Base-by-base conservation (phyloP, 2,888 invertebrate species). In the Eupithecia pulchellata region DNA sequence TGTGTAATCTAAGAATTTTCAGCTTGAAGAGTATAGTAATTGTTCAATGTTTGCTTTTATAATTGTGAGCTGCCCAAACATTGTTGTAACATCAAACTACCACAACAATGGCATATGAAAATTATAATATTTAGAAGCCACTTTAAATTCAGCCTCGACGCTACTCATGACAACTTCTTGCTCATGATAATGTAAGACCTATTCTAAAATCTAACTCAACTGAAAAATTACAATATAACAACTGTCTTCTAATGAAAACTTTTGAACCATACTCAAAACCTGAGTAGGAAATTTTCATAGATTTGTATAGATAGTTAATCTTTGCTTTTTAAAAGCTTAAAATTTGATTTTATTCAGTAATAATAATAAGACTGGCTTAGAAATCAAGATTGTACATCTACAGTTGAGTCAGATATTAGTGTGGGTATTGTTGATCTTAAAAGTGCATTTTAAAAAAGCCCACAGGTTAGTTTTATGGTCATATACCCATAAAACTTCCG, bases 121-220 rank as follows among this genome's bases (percentile, higher is more conserved):
- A 52, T 52, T 52, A 52, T 52, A 52, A 52, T 72, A 75, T 77
- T 74, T 61, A 55, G 61, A 61, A 29, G 9, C 61, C 66, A 61
- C 79, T 82, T 79, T 52, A 78, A 29, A 84, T 83, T 74, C 76
- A 78, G 77, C 85, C 84, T 86, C 87, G 82, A 75, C 73, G 79
- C 85, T 89, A 87, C 89, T 86, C 82, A 84, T 88, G 90, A 87
- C 84, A 82, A 82, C 78, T 61, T n/a, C n/a, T 47, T 11, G 20
- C 32, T 60, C 11, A 32, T 47, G 9, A 20, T 25, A 20, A 25
- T 60, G 27, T 29, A 47, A n/a, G n/a, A 60, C 0, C 32, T 60
- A 29, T 60, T 32, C 25, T 61, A 32, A 61, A 32, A 61, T 61
- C 61, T 32, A 4, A 61, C 34, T 61, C 61, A 61, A 61, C 32